Conservation (phyloP, 30 jellyfish, hydroid and myxozoan species). For the Cassiopea andromeda region DNA sequence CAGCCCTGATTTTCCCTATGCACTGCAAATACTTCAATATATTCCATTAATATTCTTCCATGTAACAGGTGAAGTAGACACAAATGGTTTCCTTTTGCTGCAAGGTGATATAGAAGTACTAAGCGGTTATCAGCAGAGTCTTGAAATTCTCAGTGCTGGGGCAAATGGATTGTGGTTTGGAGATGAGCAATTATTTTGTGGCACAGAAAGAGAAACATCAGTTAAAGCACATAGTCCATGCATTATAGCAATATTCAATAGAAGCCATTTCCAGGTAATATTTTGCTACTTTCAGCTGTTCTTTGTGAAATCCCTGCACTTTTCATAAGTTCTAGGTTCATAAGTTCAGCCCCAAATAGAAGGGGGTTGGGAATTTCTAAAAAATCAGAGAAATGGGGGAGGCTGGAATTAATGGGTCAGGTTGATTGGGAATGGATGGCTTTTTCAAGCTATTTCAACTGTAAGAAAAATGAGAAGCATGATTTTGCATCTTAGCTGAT, state of each 20-base stretch:
- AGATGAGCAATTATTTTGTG: conserved; percentile 75
- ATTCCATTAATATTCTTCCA: background rate
- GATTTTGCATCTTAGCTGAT: no score
- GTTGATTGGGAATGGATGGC: no score
- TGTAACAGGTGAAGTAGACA: conserved; percentile 49
- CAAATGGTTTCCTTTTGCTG: conserved; percentile 50
- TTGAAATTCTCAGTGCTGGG: conserved; percentile 43
- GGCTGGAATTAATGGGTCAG: no score
- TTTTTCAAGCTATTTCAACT: no score
- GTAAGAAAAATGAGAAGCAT: no score
- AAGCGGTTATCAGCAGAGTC: conserved; percentile 22
- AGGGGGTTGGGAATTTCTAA: no score
- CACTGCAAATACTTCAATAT: background rate
- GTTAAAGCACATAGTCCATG: conserved; percentile 68
- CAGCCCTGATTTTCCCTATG: no score
- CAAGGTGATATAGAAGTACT: conserved; percentile 59
- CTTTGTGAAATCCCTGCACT: no score
- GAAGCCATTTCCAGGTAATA: conserved; percentile 32
- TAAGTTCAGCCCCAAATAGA: no score
- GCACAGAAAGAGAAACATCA: conserved; percentile 39
- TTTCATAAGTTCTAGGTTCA: no score
- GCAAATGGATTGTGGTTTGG: conserved; percentile 78
- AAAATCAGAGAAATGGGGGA: no score
- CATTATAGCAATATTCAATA: conserved; percentile 31
- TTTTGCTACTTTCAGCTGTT: background rate